phyloP scores from a whole-genome alignment of 2,888 invertebrate species.

The Drosophila hamatofila region DNA sequence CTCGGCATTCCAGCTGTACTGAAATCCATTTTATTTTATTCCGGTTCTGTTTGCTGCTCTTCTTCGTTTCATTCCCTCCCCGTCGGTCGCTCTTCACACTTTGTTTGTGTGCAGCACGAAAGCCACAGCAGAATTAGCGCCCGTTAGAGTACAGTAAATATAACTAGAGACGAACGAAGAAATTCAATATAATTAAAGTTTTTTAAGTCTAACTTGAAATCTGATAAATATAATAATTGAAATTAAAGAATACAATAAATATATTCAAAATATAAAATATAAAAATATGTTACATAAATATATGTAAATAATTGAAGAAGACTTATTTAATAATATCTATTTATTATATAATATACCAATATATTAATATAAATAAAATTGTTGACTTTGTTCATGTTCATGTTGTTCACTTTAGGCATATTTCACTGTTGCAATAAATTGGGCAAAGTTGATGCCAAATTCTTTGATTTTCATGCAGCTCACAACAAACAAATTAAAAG shows the following conservation, averaged over 20 bases:
- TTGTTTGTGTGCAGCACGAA: slow-evolving; percentile 25
- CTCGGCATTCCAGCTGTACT: slow-evolving; percentile 21
- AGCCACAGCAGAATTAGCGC: slow-evolving; percentile 47
- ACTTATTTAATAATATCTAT: too few species aligned
- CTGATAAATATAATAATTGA: neutral
- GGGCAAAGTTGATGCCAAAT: neutral
- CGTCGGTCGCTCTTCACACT: neutral
- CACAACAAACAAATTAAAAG: neutral
- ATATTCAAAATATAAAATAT: too few species aligned
- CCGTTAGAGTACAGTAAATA: slow-evolving; percentile 20
- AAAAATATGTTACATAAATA: neutral
- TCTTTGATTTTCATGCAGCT: neutral
- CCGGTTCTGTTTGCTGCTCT: slow-evolving; percentile 37
- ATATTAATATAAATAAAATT: neutral
- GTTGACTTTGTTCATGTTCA: neutral
- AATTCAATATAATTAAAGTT: neutral
- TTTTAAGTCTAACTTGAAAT: neutral
- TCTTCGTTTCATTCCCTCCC: slow-evolving; percentile 1
- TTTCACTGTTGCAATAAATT: neutral
- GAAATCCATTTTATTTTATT: slow-evolving; percentile 60
- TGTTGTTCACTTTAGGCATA: neutral
- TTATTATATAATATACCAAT: neutral
- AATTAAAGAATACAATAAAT: neutral
- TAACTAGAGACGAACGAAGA: neutral
- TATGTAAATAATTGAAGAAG: too few species aligned